Evolutionary conservation across 2,888 invertebrate genomes (phyloP).

Genomic region (Cosmia trapezina): DNA sequence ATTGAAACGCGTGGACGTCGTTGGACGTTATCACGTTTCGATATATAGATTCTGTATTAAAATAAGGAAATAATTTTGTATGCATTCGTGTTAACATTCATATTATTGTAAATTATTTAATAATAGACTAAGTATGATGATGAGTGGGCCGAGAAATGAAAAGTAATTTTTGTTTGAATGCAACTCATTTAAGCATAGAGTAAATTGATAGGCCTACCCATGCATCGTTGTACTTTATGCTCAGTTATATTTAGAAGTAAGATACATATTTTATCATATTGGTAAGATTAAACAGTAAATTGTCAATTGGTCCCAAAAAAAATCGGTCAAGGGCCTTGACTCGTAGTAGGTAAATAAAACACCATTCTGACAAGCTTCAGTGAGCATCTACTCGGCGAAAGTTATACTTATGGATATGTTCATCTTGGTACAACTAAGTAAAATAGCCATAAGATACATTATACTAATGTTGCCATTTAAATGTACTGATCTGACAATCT

Average conservation of each 20-base stretch:
- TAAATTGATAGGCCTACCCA: slow-evolving; percentile 75
- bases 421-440: slow-evolving; percentile 36
- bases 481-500: slow-evolving; percentile 28
- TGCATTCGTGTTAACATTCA: slow-evolving; percentile 84
- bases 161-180: slow-evolving; percentile 70
- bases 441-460: slow-evolving; percentile 26
- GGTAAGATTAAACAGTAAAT: slow-evolving; percentile 53
- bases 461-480: slow-evolving; percentile 43
- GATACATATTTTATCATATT: slow-evolving; percentile 65
- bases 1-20: slow-evolving; percentile 68
- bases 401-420: slow-evolving; percentile 16
- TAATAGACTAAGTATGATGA: slow-evolving; percentile 76
- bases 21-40: slow-evolving; percentile 62
- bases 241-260: slow-evolving; percentile 88
- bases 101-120: slow-evolving; percentile 88
- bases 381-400: slow-evolving; percentile 25
- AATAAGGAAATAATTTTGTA: slow-evolving; percentile 78
- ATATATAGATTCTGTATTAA: slow-evolving; percentile 67
- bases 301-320: slow-evolving; percentile 57
- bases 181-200: slow-evolving; percentile 70
- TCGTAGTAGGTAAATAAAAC: slow-evolving; percentile 31
- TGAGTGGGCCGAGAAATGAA: slow-evolving; percentile 74
- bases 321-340: slow-evolving; percentile 56
- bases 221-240: slow-evolving; percentile 85
- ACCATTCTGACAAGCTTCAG: slow-evolving; percentile 38